Base-by-base conservation (phyloP, 2,888 invertebrate species). In the Carterocephalus palaemon region DNA sequence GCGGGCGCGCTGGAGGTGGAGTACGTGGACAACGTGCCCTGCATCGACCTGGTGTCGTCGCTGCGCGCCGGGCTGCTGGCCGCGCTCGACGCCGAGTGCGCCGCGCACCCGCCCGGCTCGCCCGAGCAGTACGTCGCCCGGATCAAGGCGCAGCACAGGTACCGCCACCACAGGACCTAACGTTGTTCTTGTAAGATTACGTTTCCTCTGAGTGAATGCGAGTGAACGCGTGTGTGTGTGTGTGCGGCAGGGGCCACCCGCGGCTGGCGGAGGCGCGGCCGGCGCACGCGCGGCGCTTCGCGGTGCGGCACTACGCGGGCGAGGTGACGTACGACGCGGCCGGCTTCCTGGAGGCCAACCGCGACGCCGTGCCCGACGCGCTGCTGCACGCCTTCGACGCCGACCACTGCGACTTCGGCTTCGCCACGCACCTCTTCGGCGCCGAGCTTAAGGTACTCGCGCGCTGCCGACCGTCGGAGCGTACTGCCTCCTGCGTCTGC, bases 1-100 rank as follows among this genome's bases (percentile, higher is more conserved):
- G 89, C 92, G 40, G 94, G 93, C 71, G 95, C 96, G 66, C 92
- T 95, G 15, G 95, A 96, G 74, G 94, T 97, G 47, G 95, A 95
- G 74, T 97, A 97, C 84, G 95, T 95, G 48, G 97, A 98, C 83
- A 97, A 95, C 80, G 96, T 97, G 59, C 97, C 97, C 3, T 96
- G 97, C 84, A 97, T 98, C 66, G 97, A 98, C 85, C 91, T 98
- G 63, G 95, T 98, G 65, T 97, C 97, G 5, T 96, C 97, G 12
- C 82, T 97, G 89, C 91, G 96, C 56, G 96, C 95, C 7, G 97
- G 97, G 3, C 87, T 98, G 57, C 87, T 98, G 50, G 96, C 95
- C 61, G 94, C 97, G 91, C 83, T 97, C 54, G 97, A 97, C 81
- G 95, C 94, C 3, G 97, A 97, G 78, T 95, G 96, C 70, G 94